Conservation (phyloP, 2,113 vertebrate species). For the Paraplagusia blochii region DNA sequence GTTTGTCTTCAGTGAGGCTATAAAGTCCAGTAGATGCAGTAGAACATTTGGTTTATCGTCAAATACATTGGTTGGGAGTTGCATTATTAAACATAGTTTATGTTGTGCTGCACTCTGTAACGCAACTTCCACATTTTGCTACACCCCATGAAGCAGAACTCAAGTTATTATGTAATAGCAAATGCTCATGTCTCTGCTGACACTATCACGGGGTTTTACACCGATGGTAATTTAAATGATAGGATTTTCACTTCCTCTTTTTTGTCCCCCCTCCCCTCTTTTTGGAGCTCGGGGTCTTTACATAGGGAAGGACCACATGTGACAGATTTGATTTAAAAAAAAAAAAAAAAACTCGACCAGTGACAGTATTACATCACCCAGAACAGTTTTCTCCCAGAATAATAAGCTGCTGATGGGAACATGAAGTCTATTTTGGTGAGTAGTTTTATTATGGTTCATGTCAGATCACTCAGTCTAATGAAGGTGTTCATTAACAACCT, state of each 20-base stretch:
- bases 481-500: conserved; percentile 10
- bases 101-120: no score
- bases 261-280: conserved; percentile 1
- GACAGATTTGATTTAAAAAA: conserved; percentile 5
- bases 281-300: conserved; percentile 14
- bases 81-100: no score
- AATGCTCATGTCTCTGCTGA: conserved; percentile 12
- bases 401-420: neutral
- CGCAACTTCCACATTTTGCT: no score
- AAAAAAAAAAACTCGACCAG: neutral
- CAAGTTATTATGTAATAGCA: no score
- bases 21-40: no score
- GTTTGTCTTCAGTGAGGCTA: no score
- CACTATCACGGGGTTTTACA: conserved; percentile 22
- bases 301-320: conserved; percentile 6
- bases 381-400: neutral
- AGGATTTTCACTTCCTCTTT: conserved; percentile 32
- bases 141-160: no score
- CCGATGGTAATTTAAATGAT: conserved; percentile 8
- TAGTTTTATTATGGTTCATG: conserved; percentile 19
- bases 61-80: no score
- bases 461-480: conserved; percentile 16
- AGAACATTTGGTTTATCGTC: no score
- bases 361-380: conserved; percentile 10
- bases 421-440: conserved; percentile 16